Evolutionary conservation across 2,113 vertebrate species (phyloP), one percentile per base, ranked within the genome.

Genomic region (Nycticryphes semicollaris): DNA sequence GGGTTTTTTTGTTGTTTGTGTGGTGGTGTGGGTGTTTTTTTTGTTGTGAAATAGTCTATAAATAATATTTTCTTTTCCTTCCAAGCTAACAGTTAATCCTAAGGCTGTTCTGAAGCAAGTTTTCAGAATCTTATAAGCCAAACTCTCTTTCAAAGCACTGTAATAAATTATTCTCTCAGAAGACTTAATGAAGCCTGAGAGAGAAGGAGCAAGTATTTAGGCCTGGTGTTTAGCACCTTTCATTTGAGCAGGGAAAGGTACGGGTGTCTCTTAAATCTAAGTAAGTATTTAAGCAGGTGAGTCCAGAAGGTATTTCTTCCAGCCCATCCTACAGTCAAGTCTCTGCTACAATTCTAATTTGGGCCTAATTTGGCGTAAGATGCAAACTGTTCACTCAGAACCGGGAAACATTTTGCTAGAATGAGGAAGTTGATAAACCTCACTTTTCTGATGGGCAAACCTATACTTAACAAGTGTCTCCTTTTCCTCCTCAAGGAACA

Each of bases 401-500:
- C 33, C 9, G 33, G 31, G n/a, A 45, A 84, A 50, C 7, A 22
- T 24, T 75, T 47, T 60, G 23, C 43, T 63, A 37, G 39, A 6
- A 9, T 5, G 5, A 30, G 35, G 64, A 89, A 84, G 21, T 1
- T 54, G 31, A 13, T 22, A 10, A 8, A 9, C 25, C 15, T 80
- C 72, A 31, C 7, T 22, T 89, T 77, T 66, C 48, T 80, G 33
- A 76, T 5, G 10, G 56, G n/a, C 47, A 90, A 59, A 56, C 35
- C 66, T 53, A 1, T 7, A 31, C 6, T 19, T 1, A 1, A 0
- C 6, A 53, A 64, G 12, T 7, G n/a, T 23, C 31, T 64, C 43
- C 53, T 80, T 21, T 43, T 31, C 33, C 12, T 48, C 59, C 27
- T 56, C 50, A 14, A 67, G 13, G 28, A 66, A 35, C 14, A 51